phyloP scores from a whole-genome alignment of 1,140 invertebrate species.

The Lepidurus packardi region DNA sequence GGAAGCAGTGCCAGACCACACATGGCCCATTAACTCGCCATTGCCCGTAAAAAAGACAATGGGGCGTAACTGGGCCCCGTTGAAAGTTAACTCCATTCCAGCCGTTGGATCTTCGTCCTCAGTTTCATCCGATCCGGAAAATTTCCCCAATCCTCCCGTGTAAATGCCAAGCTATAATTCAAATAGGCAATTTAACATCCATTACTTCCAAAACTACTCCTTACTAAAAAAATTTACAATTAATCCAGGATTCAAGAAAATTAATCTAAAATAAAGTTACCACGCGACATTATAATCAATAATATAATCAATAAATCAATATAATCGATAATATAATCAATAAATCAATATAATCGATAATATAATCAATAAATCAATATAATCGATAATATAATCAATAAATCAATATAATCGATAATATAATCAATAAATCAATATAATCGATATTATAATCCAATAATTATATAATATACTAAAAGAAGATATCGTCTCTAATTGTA shows the following conservation, averaged over 20 bases:
- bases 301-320: too few relatives aligned
- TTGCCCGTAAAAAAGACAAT: constrained; percentile 79
- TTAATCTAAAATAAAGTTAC: too few relatives aligned
- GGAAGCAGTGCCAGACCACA: constrained; percentile 69
- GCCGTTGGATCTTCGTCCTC: constrained; percentile 60
- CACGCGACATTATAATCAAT: too few relatives aligned
- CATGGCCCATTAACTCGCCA: constrained; percentile 78
- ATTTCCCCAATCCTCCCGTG: constrained; percentile 65
- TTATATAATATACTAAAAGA: too few relatives aligned
- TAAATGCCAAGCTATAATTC: constrained; percentile 66
- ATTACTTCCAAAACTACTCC: neutral
- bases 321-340: too few relatives aligned
- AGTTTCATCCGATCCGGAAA: constrained; percentile 45
- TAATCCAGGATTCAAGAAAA: neutral
- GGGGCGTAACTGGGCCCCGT: constrained; percentile 71
- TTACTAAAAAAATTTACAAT: neutral
- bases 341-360: too few relatives aligned
- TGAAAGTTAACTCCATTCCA: constrained; percentile 73
- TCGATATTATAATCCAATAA: too few relatives aligned
- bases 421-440: too few relatives aligned
- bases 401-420: too few relatives aligned
- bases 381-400: too few relatives aligned
- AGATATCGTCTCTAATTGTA: too few relatives aligned
- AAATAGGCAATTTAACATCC: neutral
- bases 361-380: too few relatives aligned